phyloP scores from a whole-genome alignment of 1,140 invertebrate species.

The Macrosteles quadrilineatus region DNA sequence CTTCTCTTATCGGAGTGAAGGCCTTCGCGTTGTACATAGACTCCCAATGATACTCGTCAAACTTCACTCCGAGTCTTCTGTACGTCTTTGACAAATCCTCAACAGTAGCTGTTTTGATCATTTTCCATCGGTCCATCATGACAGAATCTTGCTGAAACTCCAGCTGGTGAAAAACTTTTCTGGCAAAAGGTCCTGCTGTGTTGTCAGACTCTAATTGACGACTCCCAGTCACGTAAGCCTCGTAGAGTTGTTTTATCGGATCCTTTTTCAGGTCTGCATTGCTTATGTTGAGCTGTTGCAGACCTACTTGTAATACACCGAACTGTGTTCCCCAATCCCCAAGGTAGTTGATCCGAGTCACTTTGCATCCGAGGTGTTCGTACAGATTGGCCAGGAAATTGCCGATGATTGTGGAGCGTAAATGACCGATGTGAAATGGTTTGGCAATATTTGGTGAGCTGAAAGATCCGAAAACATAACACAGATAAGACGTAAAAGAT shows the following conservation, averaged over 20 bases:
- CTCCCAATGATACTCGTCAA: conserved; percentile 89
- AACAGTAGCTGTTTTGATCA: conserved; percentile 71
- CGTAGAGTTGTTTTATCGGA: conserved; percentile 68
- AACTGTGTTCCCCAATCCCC: conserved; percentile 99
- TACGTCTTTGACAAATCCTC: conserved; percentile 75
- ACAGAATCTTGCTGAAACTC: conserved; percentile 62
- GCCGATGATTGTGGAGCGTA: conserved; percentile 94
- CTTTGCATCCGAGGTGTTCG: conserved; percentile 70
- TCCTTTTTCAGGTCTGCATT: conserved; percentile 59
- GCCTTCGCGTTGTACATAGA: conserved; percentile 68
- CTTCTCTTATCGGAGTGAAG: conserved; percentile 10
- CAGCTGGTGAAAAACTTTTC: conserved; percentile 69
- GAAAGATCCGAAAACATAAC: too few species aligned
- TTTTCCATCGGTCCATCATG: conserved; percentile 67
- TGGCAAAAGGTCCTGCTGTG: conserved; percentile 62
- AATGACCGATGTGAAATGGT: conserved; percentile 95
- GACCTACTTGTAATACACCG: conserved; percentile 77
- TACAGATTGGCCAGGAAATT: conserved; percentile 91
- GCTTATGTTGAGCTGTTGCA: conserved; percentile 59
- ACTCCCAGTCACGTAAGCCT: conserved; percentile 84
- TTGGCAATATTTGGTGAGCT: conserved; percentile 98
- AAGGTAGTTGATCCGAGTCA: conserved; percentile 88
- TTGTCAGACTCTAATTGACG: conserved; percentile 65
- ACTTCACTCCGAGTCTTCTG: conserved; percentile 75
- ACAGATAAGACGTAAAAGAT: too few species aligned